Evolutionary conservation across 2,888 invertebrate genomes (phyloP), one percentile per base, ranked within the genome.

Genomic region (Idaea biselata): DNA sequence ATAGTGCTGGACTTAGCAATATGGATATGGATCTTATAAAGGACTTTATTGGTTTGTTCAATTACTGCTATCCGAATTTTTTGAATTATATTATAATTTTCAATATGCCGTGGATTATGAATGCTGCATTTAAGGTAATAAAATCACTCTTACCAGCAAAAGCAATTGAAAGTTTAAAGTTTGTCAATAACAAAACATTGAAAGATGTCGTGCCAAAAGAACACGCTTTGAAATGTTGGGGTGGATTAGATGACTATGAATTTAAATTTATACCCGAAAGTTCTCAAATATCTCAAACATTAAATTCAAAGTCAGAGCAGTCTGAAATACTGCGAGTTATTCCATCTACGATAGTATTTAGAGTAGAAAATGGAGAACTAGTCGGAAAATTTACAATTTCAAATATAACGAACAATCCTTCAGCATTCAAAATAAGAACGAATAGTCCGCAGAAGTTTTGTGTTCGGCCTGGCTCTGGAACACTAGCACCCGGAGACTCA

Each of bases 371-470:
- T 58, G 94, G 94, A 66, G 97, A 97, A 77, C 84, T 95, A 32
- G 91, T 93, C 1, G 95, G 96, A 60, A 94, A 93, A 54, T 94
- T 96, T 74, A 93, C 92, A 0, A 89, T 98, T 16, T 95, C 94
- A 32, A 97, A 97, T 80, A 93, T 94, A 74, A 94, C 96, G 64
- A 91, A 93, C 0, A 80, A 85, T 44, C 78, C 82, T 0, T 73
- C 93, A 0, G 91, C 88, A 1, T 94, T 93, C 59, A 91, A 99
- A 96, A 96, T 99, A 68, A 97, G 99, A 87, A 99, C 99, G 16
- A 99, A 99, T 4, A 96, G 98, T 0, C 99, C 99, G 0, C 98
- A 98, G 77, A 98, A 98, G 85, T 99, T 98, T 88, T 93, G 97
- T 33, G 99, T 99, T 1, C 94, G 97, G 61, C 99, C 98, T 0